Evolutionary conservation across 2,888 invertebrate species (phyloP).

Genomic region (Thumatha senex): DNA sequence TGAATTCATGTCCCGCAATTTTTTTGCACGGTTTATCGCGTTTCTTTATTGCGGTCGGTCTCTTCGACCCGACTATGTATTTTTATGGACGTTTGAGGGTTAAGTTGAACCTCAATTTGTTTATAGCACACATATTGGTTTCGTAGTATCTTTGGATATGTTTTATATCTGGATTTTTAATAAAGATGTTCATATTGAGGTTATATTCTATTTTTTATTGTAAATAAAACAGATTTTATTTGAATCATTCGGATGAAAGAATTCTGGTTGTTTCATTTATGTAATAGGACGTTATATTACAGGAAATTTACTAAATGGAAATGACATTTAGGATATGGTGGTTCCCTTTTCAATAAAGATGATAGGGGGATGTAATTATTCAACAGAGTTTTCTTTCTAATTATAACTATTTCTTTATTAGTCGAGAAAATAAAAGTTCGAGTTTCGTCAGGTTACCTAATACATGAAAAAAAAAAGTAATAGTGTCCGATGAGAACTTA

Average conservation of each 20-base stretch:
- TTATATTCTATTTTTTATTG: constrained; percentile 32
- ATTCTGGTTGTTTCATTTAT: background rate
- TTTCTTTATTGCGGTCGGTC: constrained; percentile 79
- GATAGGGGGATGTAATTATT: too few relatives aligned
- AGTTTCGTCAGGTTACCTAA: too few relatives aligned
- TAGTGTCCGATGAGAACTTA: too few relatives aligned
- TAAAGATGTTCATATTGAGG: constrained; percentile 17
- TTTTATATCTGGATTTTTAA: constrained; percentile 43
- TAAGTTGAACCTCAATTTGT: constrained; percentile 72
- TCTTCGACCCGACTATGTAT: constrained; percentile 58
- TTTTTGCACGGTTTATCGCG: constrained; percentile 79
- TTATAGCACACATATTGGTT: constrained; percentile 75
- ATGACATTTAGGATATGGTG: too few relatives aligned
- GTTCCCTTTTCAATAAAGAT: too few relatives aligned
- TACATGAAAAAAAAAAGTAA: too few relatives aligned
- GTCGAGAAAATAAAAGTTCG: too few relatives aligned
- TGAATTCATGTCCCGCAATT: constrained; percentile 80
- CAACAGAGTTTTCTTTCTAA: too few relatives aligned
- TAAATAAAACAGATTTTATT: constrained; percentile 11
- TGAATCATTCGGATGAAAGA: background rate
- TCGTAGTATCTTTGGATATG: constrained; percentile 50
- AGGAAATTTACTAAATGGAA: background rate
- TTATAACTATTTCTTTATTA: too few relatives aligned
- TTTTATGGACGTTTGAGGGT: constrained; percentile 67
- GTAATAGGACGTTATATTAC: background rate